phyloP scores from a whole-genome alignment of 2,888 invertebrate species.

The Meteorus colon region DNA sequence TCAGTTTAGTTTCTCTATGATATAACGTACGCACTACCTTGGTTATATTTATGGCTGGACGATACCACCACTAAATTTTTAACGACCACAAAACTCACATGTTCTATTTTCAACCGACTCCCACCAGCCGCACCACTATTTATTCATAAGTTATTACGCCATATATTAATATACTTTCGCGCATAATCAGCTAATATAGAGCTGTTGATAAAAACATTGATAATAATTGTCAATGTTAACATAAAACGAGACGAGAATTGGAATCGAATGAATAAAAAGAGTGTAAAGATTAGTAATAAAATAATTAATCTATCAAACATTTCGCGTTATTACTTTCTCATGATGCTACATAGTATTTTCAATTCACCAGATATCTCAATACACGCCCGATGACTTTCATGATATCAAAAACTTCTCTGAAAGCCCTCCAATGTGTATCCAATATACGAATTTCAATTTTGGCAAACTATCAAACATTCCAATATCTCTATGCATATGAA shows the following conservation, averaged over 20 bases:
- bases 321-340: no score
- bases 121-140: neutral
- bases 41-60: conserved; percentile 65
- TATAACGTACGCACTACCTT: conserved; percentile 37
- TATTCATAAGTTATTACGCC: conserved; percentile 13
- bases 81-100: conserved; percentile 52
- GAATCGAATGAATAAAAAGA: no score
- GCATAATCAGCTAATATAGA: neutral
- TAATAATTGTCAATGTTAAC: neutral
- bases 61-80: conserved; percentile 57
- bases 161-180: neutral
- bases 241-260: neutral
- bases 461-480: no score
- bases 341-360: no score
- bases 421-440: no score
- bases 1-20: conserved; percentile 47
- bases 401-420: no score
- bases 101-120: conserved; percentile 1
- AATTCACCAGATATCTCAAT: no score
- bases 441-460: no score
- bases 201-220: neutral
- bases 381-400: no score
- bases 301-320: no score
- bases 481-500: no score
- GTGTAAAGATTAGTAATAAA: no score